Evolutionary conservation across 1,140 invertebrate genomes (phyloP).

Genomic region (Medauroidea extradentata): DNA sequence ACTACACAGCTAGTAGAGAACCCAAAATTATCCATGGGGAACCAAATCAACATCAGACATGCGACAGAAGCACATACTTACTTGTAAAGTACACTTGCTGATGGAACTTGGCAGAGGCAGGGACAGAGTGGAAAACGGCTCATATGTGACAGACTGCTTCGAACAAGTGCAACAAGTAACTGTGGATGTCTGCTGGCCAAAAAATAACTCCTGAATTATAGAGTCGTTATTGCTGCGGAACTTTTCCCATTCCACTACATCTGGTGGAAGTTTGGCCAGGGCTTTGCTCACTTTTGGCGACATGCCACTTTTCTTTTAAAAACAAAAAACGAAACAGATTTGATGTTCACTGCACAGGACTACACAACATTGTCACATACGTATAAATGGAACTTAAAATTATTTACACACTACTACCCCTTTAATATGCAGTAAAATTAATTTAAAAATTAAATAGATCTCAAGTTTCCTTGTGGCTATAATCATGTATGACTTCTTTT

Average conservation of each 20-base stretch:
- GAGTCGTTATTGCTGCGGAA: conserved; percentile 70
- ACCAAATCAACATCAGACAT: too few relatives aligned
- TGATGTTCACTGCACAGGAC: background rate
- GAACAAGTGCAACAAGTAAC: conserved; percentile 71
- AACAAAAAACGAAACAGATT: background rate
- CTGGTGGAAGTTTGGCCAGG: conserved; percentile 19
- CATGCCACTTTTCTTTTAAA: background rate
- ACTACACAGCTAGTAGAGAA: too few relatives aligned
- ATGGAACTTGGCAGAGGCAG: conserved; percentile 62
- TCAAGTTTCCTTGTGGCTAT: too few relatives aligned
- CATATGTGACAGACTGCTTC: conserved; percentile 78
- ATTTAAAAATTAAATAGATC: too few relatives aligned
- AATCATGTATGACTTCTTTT: too few relatives aligned
- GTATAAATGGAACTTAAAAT: too few relatives aligned
- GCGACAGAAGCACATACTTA: conserved; percentile 43
- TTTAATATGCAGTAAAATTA: too few relatives aligned
- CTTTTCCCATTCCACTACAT: conserved; percentile 71
- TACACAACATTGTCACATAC: too few relatives aligned
- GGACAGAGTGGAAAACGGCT: conserved; percentile 86
- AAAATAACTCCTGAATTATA: conserved; percentile 76
- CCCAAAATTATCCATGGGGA: too few relatives aligned
- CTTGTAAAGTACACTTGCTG: conserved; percentile 57
- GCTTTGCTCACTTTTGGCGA: background rate
- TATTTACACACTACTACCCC: too few relatives aligned
- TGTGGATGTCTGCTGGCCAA: conserved; percentile 82